These are phyloP conservation scores for Caenorhabditis afra DNA, from an alignment of 2,888 invertebrate genomes.

Conservation along the genomic window DNA sequence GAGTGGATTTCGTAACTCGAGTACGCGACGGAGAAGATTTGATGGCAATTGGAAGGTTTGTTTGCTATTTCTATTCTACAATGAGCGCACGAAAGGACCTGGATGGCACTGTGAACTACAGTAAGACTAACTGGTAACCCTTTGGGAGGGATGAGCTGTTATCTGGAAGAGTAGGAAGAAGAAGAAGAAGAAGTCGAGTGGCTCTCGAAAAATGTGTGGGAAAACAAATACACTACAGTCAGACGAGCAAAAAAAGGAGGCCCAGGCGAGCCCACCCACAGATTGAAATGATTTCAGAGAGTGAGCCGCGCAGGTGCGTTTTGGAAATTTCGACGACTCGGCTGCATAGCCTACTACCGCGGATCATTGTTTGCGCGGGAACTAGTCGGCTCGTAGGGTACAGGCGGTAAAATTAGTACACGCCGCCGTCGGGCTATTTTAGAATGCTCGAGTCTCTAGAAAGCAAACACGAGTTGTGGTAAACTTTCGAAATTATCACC, in stretches of 20 bases:
- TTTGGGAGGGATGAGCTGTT: background rate
- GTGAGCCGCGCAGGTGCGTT: background rate
- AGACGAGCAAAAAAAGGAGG: background rate
- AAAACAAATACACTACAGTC: slow-evolving; percentile 16
- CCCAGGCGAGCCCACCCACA: too few relatives aligned
- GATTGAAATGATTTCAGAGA: slow-evolving; percentile 6
- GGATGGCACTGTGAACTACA: too few relatives aligned
- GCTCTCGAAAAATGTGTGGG: slow-evolving; percentile 9
- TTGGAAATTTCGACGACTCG: background rate
- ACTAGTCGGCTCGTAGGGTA: background rate
- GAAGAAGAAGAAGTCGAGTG: too few relatives aligned
- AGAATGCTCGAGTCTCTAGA: background rate
- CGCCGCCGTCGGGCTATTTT: slow-evolving; percentile 3
- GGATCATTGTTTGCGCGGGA: slow-evolving; percentile 7
- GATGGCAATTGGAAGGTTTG: slow-evolving; percentile 1
- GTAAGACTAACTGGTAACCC: background rate
- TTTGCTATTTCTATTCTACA: too few relatives aligned
- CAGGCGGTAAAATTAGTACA: slow-evolving; percentile 16
- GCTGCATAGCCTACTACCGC: background rate
- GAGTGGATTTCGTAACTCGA: slow-evolving; percentile 2
- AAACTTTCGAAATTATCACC: slow-evolving; percentile 19
- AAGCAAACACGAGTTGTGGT: background rate
- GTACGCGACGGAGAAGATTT: background rate
- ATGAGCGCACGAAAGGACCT: too few relatives aligned
- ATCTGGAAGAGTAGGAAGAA: too few relatives aligned